Conservation (phyloP, 2,113 vertebrate genomes). For the Bagarius yarrelli region DNA sequence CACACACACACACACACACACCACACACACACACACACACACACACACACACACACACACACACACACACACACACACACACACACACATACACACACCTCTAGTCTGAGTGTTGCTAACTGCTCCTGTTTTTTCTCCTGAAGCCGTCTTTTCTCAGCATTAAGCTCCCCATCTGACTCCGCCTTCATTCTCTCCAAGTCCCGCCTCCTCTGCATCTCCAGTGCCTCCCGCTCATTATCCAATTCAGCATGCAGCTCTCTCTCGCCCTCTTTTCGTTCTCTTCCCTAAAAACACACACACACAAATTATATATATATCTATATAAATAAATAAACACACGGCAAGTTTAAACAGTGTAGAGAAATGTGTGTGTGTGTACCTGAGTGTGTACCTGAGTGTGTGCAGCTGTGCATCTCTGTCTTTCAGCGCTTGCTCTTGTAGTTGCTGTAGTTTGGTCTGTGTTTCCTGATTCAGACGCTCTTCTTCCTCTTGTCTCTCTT, state of each 20-base stretch:
- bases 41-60: slow-evolving; percentile 22
- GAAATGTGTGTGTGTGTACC: neutral
- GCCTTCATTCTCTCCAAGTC: slow-evolving; percentile 63
- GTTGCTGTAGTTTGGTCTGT: slow-evolving; percentile 57
- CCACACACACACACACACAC: slow-evolving; percentile 5
- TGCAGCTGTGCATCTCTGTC: slow-evolving; percentile 63
- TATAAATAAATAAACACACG: no score
- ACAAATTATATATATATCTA: no score
- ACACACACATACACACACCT: no score
- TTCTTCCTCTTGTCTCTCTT: slow-evolving; percentile 70
- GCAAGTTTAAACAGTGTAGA: neutral
- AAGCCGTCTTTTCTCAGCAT: slow-evolving; percentile 61
- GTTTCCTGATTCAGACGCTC: slow-evolving; percentile 65
- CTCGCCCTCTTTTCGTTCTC: slow-evolving; percentile 69
- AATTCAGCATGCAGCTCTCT: slow-evolving; percentile 61
- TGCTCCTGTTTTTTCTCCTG: slow-evolving; percentile 64
- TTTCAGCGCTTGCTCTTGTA: slow-evolving; percentile 59
- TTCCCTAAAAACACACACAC: slow-evolving; percentile 64
- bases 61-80: slow-evolving; percentile 38
- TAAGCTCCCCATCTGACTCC: slow-evolving; percentile 67
- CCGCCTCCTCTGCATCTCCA: slow-evolving; percentile 65
- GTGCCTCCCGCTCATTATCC: slow-evolving; percentile 62
- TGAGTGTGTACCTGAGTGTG: slow-evolving; percentile 72
- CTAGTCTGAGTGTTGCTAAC: slow-evolving; percentile 64
- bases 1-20: slow-evolving; percentile 20